Base-by-base conservation (phyloP, 2,888 invertebrate genomes). In the Argynnis bischoffii region DNA sequence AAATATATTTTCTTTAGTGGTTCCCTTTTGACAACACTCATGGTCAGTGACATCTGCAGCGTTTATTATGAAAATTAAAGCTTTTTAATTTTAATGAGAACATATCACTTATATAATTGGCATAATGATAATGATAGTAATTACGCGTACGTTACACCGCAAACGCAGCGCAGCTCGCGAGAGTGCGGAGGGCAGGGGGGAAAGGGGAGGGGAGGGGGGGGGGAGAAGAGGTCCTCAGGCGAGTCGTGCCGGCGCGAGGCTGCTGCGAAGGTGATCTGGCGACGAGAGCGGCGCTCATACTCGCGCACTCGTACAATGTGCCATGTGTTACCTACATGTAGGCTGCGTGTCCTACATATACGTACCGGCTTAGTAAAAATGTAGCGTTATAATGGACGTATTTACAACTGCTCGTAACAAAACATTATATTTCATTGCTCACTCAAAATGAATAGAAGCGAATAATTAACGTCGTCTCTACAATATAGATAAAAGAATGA, bases 231-330 rank as follows among this genome's bases (percentile, higher is more conserved):
- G 68, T 60, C 60, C 55, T 54, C 54, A 54, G 54, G 60, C 63
- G 47, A 48, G 56, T 56, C 56, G 64, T 64, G 56, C 55, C 64
- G 50, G 47, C 46, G 64, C 64, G 68, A 56, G 66, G 63, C 51
- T 61, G 65, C 50, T 46, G 54, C 55, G 64, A 65, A 69, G 70
- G 66, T 69, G 66, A 71, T 59, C 70, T 59, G 63, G 69, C 67
- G 66, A 55, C 63, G 60, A 54, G 60, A 60, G 66, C 47, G 54
- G 21, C 47, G 57, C 41, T 46, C 46, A 56, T 35, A 41, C 56
- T 18, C 35, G 56, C 15, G 13, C 55, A 6, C 6, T n/a, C 55
- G 14, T 55, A 35, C 31, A 35, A 11, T 13, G 35, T 35, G 31
- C 51, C 61, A 61, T 61, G 51, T 61, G 61, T 61, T 51, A 26